These are phyloP conservation scores for Drosophila stalkeri DNA, from an alignment of 2,888 invertebrate species.

Conservation along the genomic window DNA sequence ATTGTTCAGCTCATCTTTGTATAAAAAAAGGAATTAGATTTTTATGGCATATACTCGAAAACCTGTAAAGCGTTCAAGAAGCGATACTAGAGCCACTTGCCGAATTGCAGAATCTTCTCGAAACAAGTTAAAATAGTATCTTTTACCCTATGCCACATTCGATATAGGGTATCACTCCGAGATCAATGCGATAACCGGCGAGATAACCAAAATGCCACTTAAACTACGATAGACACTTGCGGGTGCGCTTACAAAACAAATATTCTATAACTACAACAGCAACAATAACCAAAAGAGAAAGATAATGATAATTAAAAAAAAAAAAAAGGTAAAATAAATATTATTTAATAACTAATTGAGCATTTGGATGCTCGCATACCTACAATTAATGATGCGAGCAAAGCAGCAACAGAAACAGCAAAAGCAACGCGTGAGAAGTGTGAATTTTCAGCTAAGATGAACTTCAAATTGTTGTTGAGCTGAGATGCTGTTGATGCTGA, in stretches of 20 bases:
- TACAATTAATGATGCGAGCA: conserved; percentile 67
- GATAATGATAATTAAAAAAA: conserved; percentile 20
- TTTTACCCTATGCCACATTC: background rate
- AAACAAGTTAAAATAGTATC: background rate
- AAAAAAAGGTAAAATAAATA: conserved; percentile 45
- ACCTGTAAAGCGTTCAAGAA: background rate
- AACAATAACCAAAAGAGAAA: conserved; percentile 6
- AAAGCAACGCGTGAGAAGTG: conserved; percentile 66
- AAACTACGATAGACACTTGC: conserved; percentile 45
- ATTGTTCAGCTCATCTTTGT: background rate
- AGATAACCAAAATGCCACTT: conserved; percentile 66
- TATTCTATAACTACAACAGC: conserved; percentile 25
- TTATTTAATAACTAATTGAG: conserved; percentile 79
- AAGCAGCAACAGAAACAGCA: conserved; percentile 34
- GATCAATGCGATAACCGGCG: conserved; percentile 43
- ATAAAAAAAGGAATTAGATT: too few relatives aligned
- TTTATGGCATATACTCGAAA: background rate
- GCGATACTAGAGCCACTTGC: background rate
- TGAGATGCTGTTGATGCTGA: conserved; percentile 29
- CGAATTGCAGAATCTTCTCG: background rate
- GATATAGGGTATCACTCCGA: conserved; percentile 41
- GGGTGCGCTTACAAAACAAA: conserved; percentile 49
- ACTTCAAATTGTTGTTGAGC: conserved; percentile 58
- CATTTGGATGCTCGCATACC: conserved; percentile 47
- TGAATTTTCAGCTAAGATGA: conserved; percentile 66